Evolutionary conservation across 2,113 vertebrate species (phyloP).

Genomic region (Fulmarus glacialis): DNA sequence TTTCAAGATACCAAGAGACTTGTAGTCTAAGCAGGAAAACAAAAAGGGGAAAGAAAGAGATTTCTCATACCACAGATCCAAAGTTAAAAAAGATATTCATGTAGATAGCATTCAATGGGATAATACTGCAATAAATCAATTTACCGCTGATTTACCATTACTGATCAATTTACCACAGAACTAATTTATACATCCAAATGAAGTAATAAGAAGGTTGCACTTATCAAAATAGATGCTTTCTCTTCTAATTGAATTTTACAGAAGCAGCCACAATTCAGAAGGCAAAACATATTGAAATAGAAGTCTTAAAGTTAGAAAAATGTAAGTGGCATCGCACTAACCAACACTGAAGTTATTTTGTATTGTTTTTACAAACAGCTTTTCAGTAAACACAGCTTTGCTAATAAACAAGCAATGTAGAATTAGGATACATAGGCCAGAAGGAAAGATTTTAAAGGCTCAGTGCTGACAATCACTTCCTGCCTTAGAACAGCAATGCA

Average conservation of each 20-base stretch:
- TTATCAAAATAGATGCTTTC: background rate
- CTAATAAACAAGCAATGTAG: background rate
- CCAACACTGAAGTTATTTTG: background rate
- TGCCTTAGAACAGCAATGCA: background rate
- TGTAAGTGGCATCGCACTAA: rapidly evolving
- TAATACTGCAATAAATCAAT: background rate
- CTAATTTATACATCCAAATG: background rate
- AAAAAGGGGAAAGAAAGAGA: background rate
- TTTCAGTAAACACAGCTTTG: background rate
- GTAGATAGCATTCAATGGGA: background rate
- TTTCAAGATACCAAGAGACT: slow-evolving; percentile 94
- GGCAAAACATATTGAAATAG: background rate
- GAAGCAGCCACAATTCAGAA: background rate
- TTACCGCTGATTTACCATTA: background rate
- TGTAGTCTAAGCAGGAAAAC: slow-evolving; percentile 84
- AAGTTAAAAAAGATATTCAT: background rate
- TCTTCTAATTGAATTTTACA: background rate
- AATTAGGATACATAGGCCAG: background rate
- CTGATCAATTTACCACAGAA: background rate
- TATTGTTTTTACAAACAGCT: background rate
- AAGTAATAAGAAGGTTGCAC: background rate
- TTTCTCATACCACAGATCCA: background rate
- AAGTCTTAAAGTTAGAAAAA: background rate
- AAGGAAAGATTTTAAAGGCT: background rate
- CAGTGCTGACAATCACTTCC: background rate